Percentiles rank a stretch among this genome's conserved stretches.
Evolutionary conservation across 2,113 vertebrate genomes (phyloP).

Genomic region (Campylomormyrus numenius): DNA sequence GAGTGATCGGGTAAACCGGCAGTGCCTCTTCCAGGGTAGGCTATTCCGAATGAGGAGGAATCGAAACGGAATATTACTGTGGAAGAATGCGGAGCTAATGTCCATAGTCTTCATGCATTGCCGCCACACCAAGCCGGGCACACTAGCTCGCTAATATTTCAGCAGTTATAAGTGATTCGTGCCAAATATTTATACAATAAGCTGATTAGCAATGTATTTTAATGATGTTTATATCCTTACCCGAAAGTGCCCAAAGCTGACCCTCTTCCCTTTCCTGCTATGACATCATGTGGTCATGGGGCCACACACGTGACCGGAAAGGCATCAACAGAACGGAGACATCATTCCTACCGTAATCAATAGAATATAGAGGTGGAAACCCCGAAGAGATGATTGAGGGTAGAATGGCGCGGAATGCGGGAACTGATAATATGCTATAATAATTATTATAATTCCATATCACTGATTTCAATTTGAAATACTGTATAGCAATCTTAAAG

Average conservation of each 20-base stretch:
- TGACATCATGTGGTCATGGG: constrained; percentile 33
- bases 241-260: constrained; percentile 24
- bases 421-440: background rate
- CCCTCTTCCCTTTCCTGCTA: constrained; percentile 30
- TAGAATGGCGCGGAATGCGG: background rate
- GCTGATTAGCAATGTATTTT: too few species aligned
- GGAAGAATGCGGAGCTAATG: background rate
- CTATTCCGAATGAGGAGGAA: background rate
- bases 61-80: background rate
- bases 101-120: background rate
- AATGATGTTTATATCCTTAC: constrained; percentile 56
- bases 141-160: background rate
- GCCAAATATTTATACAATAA: background rate
- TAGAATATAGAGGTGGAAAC: background rate
- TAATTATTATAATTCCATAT: background rate
- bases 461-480: background rate
- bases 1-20: background rate
- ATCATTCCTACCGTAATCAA: background rate
- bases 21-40: background rate
- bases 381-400: background rate
- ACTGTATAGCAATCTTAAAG: background rate
- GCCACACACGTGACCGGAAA: background rate
- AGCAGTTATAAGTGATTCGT: background rate
- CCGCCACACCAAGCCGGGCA: background rate
- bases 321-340: background rate